Evolutionary conservation across 2,888 invertebrate genomes (phyloP), one percentile per base, ranked within the genome.

Genomic region (Drosophila robusta): DNA sequence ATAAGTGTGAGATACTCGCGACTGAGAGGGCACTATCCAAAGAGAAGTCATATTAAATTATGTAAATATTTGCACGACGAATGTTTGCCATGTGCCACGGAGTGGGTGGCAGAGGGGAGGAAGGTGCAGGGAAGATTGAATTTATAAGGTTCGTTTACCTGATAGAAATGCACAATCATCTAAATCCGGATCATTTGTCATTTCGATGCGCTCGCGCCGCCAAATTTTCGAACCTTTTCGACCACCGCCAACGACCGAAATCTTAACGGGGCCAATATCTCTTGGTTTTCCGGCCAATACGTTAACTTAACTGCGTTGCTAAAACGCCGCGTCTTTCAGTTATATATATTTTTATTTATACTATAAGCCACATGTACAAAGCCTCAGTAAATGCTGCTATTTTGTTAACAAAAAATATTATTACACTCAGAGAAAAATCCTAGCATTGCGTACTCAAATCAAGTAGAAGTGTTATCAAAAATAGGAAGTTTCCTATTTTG

Each of bases 101-200:
- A 8, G 32, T 44, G 14, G n/a, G 26, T 54, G 52, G 22, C 26
- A 67, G 9, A 3, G 29, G 26, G 7, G 8, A 26, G 1, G 7
- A 7, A 7, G 26, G 26, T 26, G 7, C 2, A 7, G 7, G 29
- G 29, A 9, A 3, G 8, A 9, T 3, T 29, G 29, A 0, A 9
- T 2, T 3, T 29, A 9, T 3, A 64, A 45, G 55, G n/a, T 18
- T n/a, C 5, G 18, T 49, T 78, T 90, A 96, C 97, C 97, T 93
- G 97, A 97, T 92, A 97, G 94, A 93, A 97, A 97, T 73, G 97
- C 97, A 90, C 97, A 97, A 94, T 97, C 97, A 92, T 97, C 97
- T 91, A 97, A 95, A 93, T 97, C 97, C 92, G 96, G 97, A 91
- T 97, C 97, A 88, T 91, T 91, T 93, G 96, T 97, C 97, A 97